Evolutionary conservation across 2,797 vertebrate genomes (phyloP), one percentile per base, ranked within the genome.

Genomic region (Chanos chanos): DNA sequence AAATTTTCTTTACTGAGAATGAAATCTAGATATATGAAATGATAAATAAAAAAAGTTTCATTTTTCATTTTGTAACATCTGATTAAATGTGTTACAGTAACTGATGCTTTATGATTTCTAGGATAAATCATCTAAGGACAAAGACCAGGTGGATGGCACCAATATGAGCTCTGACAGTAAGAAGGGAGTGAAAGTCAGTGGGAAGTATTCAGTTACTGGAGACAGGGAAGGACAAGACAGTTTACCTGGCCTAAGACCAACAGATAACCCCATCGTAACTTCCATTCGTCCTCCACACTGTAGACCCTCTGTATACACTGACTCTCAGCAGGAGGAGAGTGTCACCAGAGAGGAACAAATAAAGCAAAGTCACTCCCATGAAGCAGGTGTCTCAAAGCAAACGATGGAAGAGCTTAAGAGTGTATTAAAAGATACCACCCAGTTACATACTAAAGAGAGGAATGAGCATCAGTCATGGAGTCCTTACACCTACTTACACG

Each of bases 71-170:
- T n/a, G n/a, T n/a, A n/a, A n/a, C n/a, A n/a, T n/a, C n/a, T n/a
- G n/a, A n/a, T n/a, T n/a, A n/a, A n/a, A 3, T 15, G 40, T 24
- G 50, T 9, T 33, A 6, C 5, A 7, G 45, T 34, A 2, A 10
- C 84, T 56, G n/a, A n/a, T n/a, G n/a, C n/a, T 83, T 83, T 25
- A 74, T 83, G 66, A 55, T 82, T n/a, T 82, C 36, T 82, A 95
- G 93, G 88, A 88, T 27, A 56, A 64, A 8, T 52, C 73, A 59
- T 76, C 62, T 68, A 82, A 77, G 74, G 82, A 80, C 71, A 83
- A 59, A 72, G 92, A 93, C 78, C 89, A 94, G 67, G 76, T 86
- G 24, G 93, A 95, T 74, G 91, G 90, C 65, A 86, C 81, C 61
- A 75, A 73, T 69, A 79, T 90, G 83, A 92, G 89, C 76, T 63